A percentile compares a stretch with the other conserved stretches of the same genome.
phyloP scores from a whole-genome alignment of 2,888 invertebrate genomes.

The Tiliacea aurago region DNA sequence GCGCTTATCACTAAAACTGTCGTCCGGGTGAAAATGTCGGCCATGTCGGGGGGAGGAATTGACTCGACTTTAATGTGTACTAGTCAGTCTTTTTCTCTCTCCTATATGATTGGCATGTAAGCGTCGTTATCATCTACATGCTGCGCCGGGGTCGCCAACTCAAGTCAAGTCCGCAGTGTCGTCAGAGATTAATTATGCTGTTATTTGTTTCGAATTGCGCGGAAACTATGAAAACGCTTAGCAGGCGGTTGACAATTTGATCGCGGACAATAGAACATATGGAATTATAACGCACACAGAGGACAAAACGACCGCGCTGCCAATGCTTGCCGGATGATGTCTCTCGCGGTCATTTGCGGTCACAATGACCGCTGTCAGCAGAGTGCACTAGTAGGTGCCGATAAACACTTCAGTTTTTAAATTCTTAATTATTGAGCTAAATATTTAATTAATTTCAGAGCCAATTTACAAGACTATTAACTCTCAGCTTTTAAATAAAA shows the following conservation, averaged over 20 bases:
- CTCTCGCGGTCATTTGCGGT: not conserved
- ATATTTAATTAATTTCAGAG: not conserved
- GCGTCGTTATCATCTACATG: slow-evolving; percentile 67
- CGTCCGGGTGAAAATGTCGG: slow-evolving; percentile 72
- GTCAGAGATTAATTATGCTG: slow-evolving; percentile 84
- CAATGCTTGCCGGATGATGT: not conserved
- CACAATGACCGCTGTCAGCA: not conserved
- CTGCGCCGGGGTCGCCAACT: slow-evolving; percentile 38
- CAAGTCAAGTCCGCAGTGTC: slow-evolving; percentile 82
- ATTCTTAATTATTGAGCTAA: not conserved
- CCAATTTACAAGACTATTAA: not conserved
- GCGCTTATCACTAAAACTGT: not conserved
- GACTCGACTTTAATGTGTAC: slow-evolving; percentile 90
- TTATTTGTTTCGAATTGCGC: slow-evolving; percentile 79
- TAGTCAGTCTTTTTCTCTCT: slow-evolving; percentile 95
- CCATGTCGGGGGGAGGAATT: slow-evolving; percentile 92
- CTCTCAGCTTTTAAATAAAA: not conserved
- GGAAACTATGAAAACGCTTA: not conserved
- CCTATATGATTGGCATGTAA: slow-evolving; percentile 91
- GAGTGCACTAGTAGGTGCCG: no score
- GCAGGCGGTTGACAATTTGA: not conserved
- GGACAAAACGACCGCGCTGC: not conserved
- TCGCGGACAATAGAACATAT: not conserved
- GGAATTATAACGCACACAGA: no score
- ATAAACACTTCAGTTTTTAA: not conserved